Evolutionary conservation across 2,113 vertebrate genomes (phyloP).

Genomic region (Lophotis ruficrista): DNA sequence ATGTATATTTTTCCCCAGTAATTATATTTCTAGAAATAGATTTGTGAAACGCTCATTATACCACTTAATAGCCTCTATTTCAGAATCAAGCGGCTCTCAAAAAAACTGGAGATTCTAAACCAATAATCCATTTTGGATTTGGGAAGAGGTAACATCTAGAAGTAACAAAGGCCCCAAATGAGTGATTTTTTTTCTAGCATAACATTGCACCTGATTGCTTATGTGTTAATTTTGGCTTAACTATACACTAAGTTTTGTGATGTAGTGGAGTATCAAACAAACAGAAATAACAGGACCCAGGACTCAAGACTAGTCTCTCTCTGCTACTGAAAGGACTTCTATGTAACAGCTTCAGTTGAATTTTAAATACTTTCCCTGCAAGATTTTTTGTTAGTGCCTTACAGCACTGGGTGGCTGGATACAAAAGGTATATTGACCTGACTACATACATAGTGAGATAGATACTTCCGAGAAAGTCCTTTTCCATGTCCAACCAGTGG

Average conservation of each 20-base stretch:
- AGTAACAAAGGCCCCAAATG: background rate
- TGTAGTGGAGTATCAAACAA: background rate
- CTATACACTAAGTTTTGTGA: background rate
- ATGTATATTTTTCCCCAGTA: background rate
- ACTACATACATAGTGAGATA: background rate
- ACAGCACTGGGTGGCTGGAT: background rate
- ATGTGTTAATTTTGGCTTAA: background rate
- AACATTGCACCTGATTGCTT: background rate
- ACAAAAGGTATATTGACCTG: background rate
- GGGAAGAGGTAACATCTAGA: background rate
- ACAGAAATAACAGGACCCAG: background rate
- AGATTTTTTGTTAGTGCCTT: background rate
- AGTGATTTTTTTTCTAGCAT: background rate
- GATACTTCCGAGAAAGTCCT: background rate
- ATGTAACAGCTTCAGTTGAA: background rate
- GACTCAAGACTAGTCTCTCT: background rate
- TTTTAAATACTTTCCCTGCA: background rate
- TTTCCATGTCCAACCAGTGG: background rate
- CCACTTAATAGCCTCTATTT: background rate
- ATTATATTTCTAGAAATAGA: background rate
- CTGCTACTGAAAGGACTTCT: background rate
- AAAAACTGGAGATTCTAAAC: background rate
- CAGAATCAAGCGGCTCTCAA: background rate
- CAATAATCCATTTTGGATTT: background rate
- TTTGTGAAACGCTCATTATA: background rate